Conservation (phyloP, 2,113 vertebrate genomes). For the Dromiciops gliroides region DNA sequence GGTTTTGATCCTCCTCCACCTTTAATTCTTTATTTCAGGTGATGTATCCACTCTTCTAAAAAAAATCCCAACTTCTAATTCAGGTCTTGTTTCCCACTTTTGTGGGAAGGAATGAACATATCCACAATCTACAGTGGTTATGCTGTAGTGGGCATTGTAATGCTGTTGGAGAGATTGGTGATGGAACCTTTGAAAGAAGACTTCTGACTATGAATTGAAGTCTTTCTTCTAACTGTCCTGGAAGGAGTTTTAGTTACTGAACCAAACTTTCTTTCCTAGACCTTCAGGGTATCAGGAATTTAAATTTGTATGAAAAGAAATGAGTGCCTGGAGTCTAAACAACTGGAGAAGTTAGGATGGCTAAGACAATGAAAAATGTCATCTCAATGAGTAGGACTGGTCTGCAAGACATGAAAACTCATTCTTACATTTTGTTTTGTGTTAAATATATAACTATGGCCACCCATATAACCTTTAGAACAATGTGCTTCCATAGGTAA, state of each 20-base stretch:
- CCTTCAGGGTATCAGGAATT: background rate
- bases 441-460: background rate
- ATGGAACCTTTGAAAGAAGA: background rate
- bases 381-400: background rate
- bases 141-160: background rate
- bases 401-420: conserved; percentile 10
- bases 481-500: background rate
- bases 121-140: background rate
- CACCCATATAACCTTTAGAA: background rate
- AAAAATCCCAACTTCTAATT: background rate
- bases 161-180: background rate
- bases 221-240: background rate
- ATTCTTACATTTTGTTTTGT: background rate
- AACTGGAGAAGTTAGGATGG: background rate
- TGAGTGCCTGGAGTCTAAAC: background rate
- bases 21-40: conserved; percentile 12
- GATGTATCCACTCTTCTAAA: conserved; percentile 3
- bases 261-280: background rate
- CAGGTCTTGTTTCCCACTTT: background rate
- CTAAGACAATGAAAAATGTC: conserved; percentile 4
- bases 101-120: background rate
- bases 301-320: background rate
- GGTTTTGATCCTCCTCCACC: background rate
- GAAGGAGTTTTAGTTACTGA: background rate
- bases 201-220: background rate